These are phyloP conservation scores for Brachionus angularis DNA, from an alignment of 1,140 invertebrate genomes.

Conservation along the genomic window DNA sequence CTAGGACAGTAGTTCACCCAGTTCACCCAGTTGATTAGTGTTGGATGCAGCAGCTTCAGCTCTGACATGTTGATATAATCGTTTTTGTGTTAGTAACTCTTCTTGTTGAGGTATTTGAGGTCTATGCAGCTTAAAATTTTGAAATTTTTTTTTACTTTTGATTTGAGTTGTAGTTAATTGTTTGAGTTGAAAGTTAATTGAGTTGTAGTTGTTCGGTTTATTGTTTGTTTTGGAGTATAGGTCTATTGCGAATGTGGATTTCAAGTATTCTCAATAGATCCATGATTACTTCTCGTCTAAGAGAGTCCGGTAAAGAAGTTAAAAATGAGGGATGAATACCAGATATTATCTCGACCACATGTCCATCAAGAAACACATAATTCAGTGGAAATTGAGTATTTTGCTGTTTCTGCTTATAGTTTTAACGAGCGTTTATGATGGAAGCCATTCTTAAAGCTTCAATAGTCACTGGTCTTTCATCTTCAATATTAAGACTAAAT, in stretches of 20 bases:
- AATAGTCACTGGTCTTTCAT: conserved; percentile 33
- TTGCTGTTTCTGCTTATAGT: conserved; percentile 9
- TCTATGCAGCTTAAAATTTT: conserved; percentile 79
- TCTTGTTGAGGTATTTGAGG: conserved; percentile 85
- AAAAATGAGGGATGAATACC: conserved; percentile 88
- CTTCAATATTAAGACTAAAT: not conserved
- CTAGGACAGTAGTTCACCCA: conserved; percentile 62
- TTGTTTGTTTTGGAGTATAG: conserved; percentile 44
- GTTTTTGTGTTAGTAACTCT: conserved; percentile 77
- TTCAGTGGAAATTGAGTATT: conserved; percentile 30
- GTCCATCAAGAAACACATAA: conserved; percentile 29
- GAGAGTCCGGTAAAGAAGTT: conserved; percentile 82
- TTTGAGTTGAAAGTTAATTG: conserved; percentile 2
- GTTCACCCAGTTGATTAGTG: too few species aligned
- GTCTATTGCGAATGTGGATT: conserved; percentile 51
- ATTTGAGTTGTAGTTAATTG: too few species aligned
- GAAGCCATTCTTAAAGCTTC: conserved; percentile 19
- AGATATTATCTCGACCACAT: conserved; percentile 62
- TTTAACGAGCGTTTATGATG: not conserved
- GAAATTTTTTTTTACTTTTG: conserved; percentile 72
- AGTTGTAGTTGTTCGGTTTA: conserved; percentile 51
- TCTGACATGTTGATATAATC: conserved; percentile 72
- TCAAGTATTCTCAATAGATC: conserved; percentile 69
- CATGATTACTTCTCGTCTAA: conserved; percentile 81
- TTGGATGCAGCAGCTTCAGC: conserved; percentile 48